These are phyloP conservation scores for Hirundichthys speculiger DNA, from an alignment of 2,113 vertebrate genomes.

Conservation along the genomic window DNA sequence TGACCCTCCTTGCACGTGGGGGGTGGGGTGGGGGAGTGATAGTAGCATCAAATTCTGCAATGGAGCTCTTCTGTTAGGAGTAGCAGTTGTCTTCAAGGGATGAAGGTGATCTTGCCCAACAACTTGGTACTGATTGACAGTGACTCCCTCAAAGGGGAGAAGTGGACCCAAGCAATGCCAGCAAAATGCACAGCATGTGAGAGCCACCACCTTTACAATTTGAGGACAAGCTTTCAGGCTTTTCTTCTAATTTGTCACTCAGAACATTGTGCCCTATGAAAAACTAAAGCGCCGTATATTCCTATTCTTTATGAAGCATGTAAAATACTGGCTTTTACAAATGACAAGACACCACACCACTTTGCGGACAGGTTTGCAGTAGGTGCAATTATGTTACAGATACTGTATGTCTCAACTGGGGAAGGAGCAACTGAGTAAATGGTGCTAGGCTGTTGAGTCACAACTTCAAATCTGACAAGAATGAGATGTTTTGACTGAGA, in stretches of 20 bases:
- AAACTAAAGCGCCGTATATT: too few relatives aligned
- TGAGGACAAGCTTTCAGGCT: neutral
- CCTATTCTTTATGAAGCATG: too few relatives aligned
- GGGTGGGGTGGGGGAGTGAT: neutral
- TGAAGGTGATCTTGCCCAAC: neutral
- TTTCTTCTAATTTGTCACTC: too few relatives aligned
- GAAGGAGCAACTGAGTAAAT: conserved; percentile 19
- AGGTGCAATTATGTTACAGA: conserved; percentile 30
- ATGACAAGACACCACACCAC: too few relatives aligned
- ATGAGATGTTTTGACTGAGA: conserved; percentile 38
- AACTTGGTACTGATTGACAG: neutral
- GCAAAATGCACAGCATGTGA: neutral
- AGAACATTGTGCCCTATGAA: too few relatives aligned
- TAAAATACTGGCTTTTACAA: too few relatives aligned
- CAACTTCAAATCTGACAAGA: conserved; percentile 53
- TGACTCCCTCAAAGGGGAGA: neutral
- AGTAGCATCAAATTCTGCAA: neutral
- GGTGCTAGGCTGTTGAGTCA: conserved; percentile 52
- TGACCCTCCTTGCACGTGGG: too few relatives aligned
- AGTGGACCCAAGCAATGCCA: neutral
- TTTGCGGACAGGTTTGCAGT: conserved; percentile 14
- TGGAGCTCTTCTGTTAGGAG: neutral
- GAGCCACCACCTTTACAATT: neutral
- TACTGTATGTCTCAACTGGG: conserved; percentile 45
- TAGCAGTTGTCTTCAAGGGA: neutral